Evolutionary conservation across 2,797 vertebrate species (phyloP).

Genomic region (Myiotriccus ornatus): DNA sequence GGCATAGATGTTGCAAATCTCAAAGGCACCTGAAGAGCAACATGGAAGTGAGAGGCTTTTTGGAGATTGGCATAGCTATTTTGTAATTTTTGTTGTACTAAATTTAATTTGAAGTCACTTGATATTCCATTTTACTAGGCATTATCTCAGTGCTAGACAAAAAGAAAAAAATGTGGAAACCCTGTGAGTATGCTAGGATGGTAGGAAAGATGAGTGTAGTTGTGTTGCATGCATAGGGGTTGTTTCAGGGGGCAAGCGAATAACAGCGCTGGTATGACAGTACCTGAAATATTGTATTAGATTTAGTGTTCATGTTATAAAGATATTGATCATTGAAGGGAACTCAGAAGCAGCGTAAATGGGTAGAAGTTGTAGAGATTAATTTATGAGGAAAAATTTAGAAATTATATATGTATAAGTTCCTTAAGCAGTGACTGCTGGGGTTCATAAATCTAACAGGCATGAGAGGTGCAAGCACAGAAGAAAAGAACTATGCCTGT

Average conservation of each 20-base stretch:
- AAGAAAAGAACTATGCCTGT: not conserved
- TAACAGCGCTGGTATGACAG: accelerated
- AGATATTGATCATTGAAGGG: not conserved
- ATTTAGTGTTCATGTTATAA: not conserved
- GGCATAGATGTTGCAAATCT: not conserved
- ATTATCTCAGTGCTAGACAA: not conserved
- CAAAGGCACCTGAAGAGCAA: not conserved
- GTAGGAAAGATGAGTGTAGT: not conserved
- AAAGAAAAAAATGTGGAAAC: not conserved
- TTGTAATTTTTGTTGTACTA: not conserved
- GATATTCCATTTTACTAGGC: not conserved
- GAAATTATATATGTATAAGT: not conserved
- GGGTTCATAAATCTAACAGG: not conserved
- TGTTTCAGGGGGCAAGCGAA: not conserved
- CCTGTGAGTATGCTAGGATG: not conserved
- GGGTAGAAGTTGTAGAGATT: not conserved
- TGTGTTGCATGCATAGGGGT: not conserved
- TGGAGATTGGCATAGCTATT: not conserved
- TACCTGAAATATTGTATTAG: not conserved
- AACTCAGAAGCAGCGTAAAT: not conserved
- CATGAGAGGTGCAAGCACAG: not conserved
- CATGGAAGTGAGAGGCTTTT: not conserved
- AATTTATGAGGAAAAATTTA: not conserved
- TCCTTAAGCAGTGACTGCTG: not conserved
- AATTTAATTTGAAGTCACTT: not conserved